Evolutionary conservation across 1,140 invertebrate genomes (phyloP).

Genomic region (Drosophila orena): DNA sequence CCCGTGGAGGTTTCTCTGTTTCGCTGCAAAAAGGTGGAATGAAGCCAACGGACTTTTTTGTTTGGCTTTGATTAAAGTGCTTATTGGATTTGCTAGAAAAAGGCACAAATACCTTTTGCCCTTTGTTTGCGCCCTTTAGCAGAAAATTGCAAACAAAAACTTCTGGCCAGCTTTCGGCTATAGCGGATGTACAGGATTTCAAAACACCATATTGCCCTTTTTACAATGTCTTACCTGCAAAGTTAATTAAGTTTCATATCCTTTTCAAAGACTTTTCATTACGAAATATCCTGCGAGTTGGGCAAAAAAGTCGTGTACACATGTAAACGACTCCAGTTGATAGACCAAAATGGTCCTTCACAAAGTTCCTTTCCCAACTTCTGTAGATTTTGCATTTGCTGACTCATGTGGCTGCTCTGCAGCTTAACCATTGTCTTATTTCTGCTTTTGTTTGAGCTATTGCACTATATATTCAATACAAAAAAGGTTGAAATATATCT

Average conservation of each 20-base stretch:
- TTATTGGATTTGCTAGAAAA: conserved; percentile 65
- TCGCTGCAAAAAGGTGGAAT: conserved; percentile 45
- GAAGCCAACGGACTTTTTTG: conserved; percentile 38
- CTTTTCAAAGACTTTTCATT: background rate
- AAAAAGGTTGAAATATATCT: conserved; percentile 24
- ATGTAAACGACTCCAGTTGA: background rate
- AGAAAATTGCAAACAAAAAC: conserved; percentile 1
- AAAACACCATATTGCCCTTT: too few species aligned
- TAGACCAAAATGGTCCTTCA: background rate
- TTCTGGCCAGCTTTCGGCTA: background rate
- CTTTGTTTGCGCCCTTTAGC: conserved; percentile 9
- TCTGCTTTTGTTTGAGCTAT: conserved; percentile 28
- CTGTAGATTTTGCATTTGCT: background rate
- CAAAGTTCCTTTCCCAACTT: background rate
- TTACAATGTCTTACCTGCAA: too few species aligned
- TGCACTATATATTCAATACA: conserved; percentile 8
- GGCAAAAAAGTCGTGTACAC: background rate
- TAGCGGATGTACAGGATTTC: background rate
- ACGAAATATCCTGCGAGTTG: too few species aligned
- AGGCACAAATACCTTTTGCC: background rate
- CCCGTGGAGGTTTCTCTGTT: conserved; percentile 24
- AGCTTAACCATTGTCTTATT: conserved; percentile 13
- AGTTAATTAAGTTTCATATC: background rate
- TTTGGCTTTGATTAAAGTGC: conserved; percentile 58
- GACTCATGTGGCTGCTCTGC: conserved; percentile 19